Evolutionary conservation across 1,140 invertebrate species (phyloP).

Genomic region (Pinna nobilis): DNA sequence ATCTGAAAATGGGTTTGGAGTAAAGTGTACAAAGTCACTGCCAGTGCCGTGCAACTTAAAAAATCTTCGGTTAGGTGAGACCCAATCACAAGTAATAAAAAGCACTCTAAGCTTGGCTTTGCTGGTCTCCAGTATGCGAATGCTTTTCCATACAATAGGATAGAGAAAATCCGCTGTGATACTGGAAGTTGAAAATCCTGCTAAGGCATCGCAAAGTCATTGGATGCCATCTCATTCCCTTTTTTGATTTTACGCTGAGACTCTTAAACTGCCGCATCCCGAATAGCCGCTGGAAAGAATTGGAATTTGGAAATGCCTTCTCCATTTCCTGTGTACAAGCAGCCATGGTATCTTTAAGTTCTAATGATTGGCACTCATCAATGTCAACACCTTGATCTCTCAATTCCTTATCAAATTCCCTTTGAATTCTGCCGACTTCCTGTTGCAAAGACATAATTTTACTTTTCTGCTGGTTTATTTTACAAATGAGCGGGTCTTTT

Average conservation of each 20-base stretch:
- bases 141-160: slow-evolving; percentile 39
- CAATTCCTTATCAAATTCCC: background rate
- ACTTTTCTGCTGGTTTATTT: background rate
- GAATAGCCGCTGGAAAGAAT: background rate
- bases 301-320: too few species aligned
- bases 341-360: background rate
- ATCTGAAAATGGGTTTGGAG: background rate
- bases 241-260: background rate
- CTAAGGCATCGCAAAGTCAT: slow-evolving; percentile 33
- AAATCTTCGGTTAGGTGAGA: slow-evolving; percentile 39
- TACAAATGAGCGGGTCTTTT: background rate
- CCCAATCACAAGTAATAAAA: slow-evolving; percentile 45
- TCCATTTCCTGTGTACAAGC: background rate
- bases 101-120: slow-evolving; percentile 23
- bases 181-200: slow-evolving; percentile 31
- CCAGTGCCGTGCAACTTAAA: slow-evolving; percentile 7
- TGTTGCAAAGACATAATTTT: background rate
- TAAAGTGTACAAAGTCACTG: background rate
- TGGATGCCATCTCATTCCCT: slow-evolving; percentile 1
- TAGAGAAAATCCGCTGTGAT: slow-evolving; percentile 41
- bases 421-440: background rate
- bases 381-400: background rate
- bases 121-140: slow-evolving; percentile 22
- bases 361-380: background rate
- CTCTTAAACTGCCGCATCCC: background rate